Percentiles rank a stretch among this genome's conserved stretches.
Evolutionary conservation across 2,113 vertebrate species (phyloP).

Genomic region (Struthidea cinerea): DNA sequence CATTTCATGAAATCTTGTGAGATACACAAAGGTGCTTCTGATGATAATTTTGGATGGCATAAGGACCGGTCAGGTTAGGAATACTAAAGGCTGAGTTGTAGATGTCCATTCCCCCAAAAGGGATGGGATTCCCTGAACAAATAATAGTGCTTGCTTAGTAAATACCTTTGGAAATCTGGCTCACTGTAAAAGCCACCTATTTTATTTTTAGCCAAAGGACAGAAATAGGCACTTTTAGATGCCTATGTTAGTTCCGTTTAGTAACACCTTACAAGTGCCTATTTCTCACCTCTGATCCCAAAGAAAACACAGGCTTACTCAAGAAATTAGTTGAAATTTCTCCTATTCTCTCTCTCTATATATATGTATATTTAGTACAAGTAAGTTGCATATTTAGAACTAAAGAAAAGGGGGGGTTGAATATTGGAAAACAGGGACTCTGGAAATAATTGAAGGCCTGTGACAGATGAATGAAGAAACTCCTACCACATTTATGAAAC

Average conservation of each 20-base stretch:
- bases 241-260: background rate
- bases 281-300: background rate
- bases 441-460: background rate
- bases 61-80: accelerated
- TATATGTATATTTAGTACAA: background rate
- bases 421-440: background rate
- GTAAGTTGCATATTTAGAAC: background rate
- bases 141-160: background rate
- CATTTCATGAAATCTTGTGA: background rate
- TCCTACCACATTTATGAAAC: background rate
- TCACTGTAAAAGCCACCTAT: background rate
- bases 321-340: background rate
- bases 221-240: background rate
- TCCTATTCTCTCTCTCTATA: background rate
- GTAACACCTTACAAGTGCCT: background rate
- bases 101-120: background rate
- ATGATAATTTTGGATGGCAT: background rate
- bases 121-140: background rate
- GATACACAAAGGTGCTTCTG: background rate
- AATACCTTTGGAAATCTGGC: background rate
- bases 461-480: background rate
- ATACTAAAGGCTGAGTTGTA: background rate
- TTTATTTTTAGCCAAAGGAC: background rate
- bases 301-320: background rate
- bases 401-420: background rate